Conservation (phyloP, 2,113 vertebrate genomes). For the Dunckerocampus dactyliophorus region DNA sequence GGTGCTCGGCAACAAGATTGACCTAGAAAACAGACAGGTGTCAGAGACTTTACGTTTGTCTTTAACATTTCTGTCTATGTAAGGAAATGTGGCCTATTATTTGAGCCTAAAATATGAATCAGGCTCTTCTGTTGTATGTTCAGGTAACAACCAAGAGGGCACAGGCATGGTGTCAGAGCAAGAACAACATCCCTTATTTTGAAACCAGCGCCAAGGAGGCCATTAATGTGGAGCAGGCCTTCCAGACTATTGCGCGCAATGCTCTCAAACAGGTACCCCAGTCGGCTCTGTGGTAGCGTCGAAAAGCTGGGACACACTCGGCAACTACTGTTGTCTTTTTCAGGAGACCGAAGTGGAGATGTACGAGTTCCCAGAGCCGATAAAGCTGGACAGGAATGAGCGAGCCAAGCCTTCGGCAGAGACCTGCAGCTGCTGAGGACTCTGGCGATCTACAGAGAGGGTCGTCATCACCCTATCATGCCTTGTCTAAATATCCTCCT, state of each 20-base stretch:
- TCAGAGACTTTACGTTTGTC: not conserved
- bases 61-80: not conserved
- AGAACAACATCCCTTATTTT: conserved; percentile 97
- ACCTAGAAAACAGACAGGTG: conserved; percentile 88
- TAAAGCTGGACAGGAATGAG: conserved; percentile 93
- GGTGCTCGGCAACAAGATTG: conserved; percentile 93
- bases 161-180: conserved; percentile 97
- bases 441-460: conserved; percentile 54
- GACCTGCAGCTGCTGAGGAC: conserved; percentile 91
- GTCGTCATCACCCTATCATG: conserved; percentile 57
- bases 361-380: conserved; percentile 94
- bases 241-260: conserved; percentile 94
- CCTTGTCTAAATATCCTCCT: conserved; percentile 66
- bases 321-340: not conserved
- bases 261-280: conserved; percentile 89
- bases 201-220: conserved; percentile 97
- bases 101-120: not conserved
- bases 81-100: not conserved
- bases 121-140: not conserved
- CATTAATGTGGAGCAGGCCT: conserved; percentile 95
- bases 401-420: conserved; percentile 84
- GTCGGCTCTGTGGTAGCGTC: not conserved
- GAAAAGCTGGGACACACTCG: not conserved
- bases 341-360: conserved; percentile 95
- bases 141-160: conserved; percentile 94